Percentiles rank a stretch among this genome's conserved stretches.
phyloP scores from a whole-genome alignment of 2,888 invertebrate species.

The Ephialtes manifestator region DNA sequence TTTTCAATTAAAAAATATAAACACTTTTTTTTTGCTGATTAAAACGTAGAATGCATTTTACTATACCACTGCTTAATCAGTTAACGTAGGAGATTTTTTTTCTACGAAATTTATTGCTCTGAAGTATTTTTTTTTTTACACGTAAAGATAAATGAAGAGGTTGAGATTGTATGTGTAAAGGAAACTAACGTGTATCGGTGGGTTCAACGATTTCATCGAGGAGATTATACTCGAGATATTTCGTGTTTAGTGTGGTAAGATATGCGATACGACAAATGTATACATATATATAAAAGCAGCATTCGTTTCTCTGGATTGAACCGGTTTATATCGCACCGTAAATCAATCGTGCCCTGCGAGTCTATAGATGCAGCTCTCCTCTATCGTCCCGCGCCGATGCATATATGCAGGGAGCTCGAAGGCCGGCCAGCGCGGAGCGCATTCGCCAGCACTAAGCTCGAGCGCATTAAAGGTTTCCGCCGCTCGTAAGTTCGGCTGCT shows the following conservation, averaged over 20 bases:
- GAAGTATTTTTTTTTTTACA: not conserved
- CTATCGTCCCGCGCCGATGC: conserved; percentile 23
- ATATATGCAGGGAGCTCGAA: conserved; percentile 32
- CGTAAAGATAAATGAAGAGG: not conserved
- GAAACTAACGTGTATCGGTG: not conserved
- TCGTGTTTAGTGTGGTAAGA: conserved; percentile 1
- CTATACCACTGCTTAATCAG: not conserved
- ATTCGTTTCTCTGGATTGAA: conserved; percentile 43
- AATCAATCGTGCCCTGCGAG: conserved; percentile 55
- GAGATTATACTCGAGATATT: conserved; percentile 30
- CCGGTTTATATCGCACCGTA: conserved; percentile 58
- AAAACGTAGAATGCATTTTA: too few species aligned
- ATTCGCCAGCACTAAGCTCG: conserved; percentile 19
- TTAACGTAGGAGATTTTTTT: not conserved
- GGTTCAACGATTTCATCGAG: conserved; percentile 47
- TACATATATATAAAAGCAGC: conserved; percentile 15
- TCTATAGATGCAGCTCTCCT: conserved; percentile 40
- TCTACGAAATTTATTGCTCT: not conserved
- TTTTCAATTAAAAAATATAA: too few species aligned
- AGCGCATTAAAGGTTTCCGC: conserved; percentile 53
- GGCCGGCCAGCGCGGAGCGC: conserved; percentile 24
- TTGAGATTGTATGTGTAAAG: not conserved
- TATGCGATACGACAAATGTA: conserved; percentile 25
- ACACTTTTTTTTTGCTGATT: too few species aligned
- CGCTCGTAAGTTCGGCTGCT: conserved; percentile 57